Evolutionary conservation across 2,888 invertebrate species (phyloP).

Genomic region (Plebejus argus): DNA sequence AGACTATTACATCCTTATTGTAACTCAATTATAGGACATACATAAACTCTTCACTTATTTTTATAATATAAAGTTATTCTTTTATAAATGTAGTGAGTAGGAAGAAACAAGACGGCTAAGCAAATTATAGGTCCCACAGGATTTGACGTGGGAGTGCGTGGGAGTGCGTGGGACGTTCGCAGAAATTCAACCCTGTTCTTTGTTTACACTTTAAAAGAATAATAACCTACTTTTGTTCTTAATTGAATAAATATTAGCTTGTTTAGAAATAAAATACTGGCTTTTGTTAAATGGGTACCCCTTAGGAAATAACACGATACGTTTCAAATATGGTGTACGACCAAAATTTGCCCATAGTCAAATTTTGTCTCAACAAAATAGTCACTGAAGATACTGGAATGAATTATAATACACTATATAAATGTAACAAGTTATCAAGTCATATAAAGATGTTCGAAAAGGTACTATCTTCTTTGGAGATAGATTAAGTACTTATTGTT

Average conservation of each 20-base stretch:
- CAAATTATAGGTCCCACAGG: not conserved
- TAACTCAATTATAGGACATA: not conserved
- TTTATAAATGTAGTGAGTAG: not conserved
- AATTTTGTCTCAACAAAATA: too few relatives aligned
- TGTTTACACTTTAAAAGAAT: constrained; percentile 1
- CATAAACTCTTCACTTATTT: not conserved
- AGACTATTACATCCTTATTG: too few relatives aligned
- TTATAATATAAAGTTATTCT: not conserved
- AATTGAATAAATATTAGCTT: not conserved
- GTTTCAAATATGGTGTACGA: too few relatives aligned
- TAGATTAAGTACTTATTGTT: too few relatives aligned
- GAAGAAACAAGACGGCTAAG: not conserved
- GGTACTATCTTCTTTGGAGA: too few relatives aligned
- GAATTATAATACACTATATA: too few relatives aligned
- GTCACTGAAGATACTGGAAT: too few relatives aligned
- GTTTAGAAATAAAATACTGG: not conserved
- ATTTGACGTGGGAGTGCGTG: not conserved
- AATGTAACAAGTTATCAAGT: too few relatives aligned
- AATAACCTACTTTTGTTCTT: not conserved
- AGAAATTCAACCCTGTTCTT: not conserved
- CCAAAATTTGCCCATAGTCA: too few relatives aligned
- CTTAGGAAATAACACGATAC: too few relatives aligned
- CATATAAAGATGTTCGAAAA: too few relatives aligned
- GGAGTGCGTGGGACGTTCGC: constrained; percentile 2
- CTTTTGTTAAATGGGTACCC: not conserved